Evolutionary conservation across 92 coral and sea anemone genomes (phyloP), one percentile per base, ranked within the genome.

Genomic region (Anthopleura xanthogrammica): DNA sequence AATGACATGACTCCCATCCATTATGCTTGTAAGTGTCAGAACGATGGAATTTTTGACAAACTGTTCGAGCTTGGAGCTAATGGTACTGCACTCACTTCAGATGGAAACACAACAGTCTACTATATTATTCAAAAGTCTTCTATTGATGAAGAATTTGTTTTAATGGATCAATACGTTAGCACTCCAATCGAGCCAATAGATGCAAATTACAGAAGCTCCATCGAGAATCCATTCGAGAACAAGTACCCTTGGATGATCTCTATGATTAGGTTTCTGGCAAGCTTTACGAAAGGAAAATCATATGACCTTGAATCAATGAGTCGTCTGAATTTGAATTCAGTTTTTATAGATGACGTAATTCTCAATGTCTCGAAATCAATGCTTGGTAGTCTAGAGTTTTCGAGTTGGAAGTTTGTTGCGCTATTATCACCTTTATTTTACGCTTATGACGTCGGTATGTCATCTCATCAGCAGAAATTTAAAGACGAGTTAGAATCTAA

Each of bases 41-140:
- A 72, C 0, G n/a, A 23, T 13, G 48, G 52, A n/a, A 42, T 72
- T 12, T 84, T 78, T 72, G 52, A 52, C 7, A 78, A 41, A 55
- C 83, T 85, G 12, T 78, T 85, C 24, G 68, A 43, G 4, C 83
- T 78, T 52, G 83, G 88, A 50, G 88, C 83, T 24, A 57, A 85
- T 52, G 75, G 62, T 48, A 46, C 60, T 16, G 83, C 78, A 39
- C 20, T 24, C 22, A 56, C 81, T 52, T 41, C 14, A 19, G 76
- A 78, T 40, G 83, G 79, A 79, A 79, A 79, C 23, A 75, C 88
- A 22, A 2, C 83, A 22, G 2, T 77, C 2, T 2, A 77, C 77
- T 85, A 17, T 46, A 48, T 78, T 54, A 56, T 20, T 41, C 43
- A 65, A 54, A 56, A 77, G 65, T 41, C 12, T 52, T 24, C 16